A percentile compares a stretch with the other conserved stretches of the same genome.
phyloP scores from a whole-genome alignment of 92 coral and sea anemone genomes.

The Heliopora coerulea region DNA sequence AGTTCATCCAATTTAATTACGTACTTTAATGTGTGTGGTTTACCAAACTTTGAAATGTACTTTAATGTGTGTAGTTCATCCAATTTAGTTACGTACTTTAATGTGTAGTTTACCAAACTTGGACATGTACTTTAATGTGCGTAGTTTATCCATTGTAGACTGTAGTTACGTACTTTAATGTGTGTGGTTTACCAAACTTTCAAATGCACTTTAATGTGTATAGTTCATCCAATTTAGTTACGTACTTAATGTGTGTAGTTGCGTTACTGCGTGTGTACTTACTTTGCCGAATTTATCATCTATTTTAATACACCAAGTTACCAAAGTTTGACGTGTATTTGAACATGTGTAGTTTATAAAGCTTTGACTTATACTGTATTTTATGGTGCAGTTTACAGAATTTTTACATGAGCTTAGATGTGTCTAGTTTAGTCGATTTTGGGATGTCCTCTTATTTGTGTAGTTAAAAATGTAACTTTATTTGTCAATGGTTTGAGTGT shows the following conservation, averaged over 20 bases:
- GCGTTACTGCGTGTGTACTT: too few species aligned
- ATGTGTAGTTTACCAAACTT: neutral
- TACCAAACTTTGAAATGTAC: neutral
- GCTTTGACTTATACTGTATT: too few species aligned
- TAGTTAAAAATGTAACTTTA: too few species aligned
- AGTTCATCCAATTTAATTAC: too few species aligned
- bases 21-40: constrained; percentile 2
- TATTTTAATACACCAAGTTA: neutral
- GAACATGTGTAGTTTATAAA: neutral
- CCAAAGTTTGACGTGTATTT: neutral
- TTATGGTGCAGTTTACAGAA: too few species aligned
- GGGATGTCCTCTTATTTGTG: too few species aligned
- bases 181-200: neutral
- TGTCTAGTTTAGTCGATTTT: too few species aligned
- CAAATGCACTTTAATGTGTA: neutral
- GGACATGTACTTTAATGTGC: neutral
- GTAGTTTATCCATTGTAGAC: too few species aligned
- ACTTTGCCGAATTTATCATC: neutral
- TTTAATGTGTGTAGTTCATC: neutral
- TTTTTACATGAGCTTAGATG: too few species aligned
- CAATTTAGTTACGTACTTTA: neutral
- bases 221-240: neutral
- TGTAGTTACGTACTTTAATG: too few species aligned
- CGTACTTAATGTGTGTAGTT: constrained; percentile 1
- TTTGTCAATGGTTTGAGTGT: too few species aligned